phyloP scores from a whole-genome alignment of 2,797 vertebrate genomes.

The Sciurus vulgaris region DNA sequence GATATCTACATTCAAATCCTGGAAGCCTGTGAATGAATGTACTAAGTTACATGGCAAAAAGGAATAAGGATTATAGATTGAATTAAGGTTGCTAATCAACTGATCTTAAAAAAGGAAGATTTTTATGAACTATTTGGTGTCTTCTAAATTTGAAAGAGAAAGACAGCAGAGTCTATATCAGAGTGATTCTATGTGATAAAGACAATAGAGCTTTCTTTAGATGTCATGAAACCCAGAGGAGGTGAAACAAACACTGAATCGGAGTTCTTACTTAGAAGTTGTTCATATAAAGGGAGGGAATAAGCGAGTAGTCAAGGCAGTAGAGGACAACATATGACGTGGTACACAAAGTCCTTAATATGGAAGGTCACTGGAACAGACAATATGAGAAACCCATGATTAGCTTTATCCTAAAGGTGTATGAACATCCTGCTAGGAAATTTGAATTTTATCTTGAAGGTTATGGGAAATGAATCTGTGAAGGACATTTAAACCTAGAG shows the following conservation, averaged over 20 bases:
- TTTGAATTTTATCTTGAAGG: background rate
- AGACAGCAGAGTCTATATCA: background rate
- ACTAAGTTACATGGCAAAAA: background rate
- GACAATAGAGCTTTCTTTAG: background rate
- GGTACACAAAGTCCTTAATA: background rate
- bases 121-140: background rate
- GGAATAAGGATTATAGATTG: background rate
- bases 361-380: background rate
- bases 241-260: background rate
- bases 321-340: background rate
- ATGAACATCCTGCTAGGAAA: background rate
- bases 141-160: background rate
- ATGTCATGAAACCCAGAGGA: background rate
- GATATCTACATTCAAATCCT: background rate
- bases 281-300: background rate
- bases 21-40: background rate
- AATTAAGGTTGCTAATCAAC: conserved; percentile 13
- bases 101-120: conserved; percentile 1
- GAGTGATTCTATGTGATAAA: background rate
- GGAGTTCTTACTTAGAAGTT: background rate
- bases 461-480: background rate
- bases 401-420: background rate
- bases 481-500: background rate
- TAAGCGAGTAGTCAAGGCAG: accelerated
- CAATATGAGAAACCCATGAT: background rate